Percentiles rank a stretch among this genome's conserved stretches.
These are phyloP conservation scores for Temnothorax unifasciatus DNA, from an alignment of 2,888 invertebrate genomes.

Conservation along the genomic window DNA sequence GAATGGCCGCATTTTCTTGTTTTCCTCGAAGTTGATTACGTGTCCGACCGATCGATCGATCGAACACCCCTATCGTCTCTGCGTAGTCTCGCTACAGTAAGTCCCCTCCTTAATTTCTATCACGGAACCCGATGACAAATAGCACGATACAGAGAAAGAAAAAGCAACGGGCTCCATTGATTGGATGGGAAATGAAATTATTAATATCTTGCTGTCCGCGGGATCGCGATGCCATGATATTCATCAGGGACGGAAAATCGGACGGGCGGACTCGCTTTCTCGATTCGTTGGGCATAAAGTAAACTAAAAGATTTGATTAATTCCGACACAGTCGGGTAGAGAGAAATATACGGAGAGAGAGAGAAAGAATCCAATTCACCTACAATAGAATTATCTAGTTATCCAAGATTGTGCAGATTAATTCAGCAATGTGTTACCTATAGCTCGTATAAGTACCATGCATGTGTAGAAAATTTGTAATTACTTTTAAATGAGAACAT, in stretches of 20 bases:
- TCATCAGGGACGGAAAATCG: slow-evolving; percentile 25
- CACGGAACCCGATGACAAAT: slow-evolving; percentile 47
- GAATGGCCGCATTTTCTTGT: slow-evolving; percentile 53
- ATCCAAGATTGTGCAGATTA: slow-evolving; percentile 23
- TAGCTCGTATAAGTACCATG: not conserved
- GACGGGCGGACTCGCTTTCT: not conserved
- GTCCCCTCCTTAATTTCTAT: slow-evolving; percentile 52
- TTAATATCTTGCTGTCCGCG: slow-evolving; percentile 49
- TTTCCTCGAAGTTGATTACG: slow-evolving; percentile 55
- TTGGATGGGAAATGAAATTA: slow-evolving; percentile 53
- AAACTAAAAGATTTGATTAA: slow-evolving; percentile 45
- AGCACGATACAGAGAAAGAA: slow-evolving; percentile 30
- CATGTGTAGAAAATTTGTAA: not conserved
- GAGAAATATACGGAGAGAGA: not conserved
- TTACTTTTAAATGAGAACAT: not conserved
- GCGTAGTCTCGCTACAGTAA: slow-evolving; percentile 39
- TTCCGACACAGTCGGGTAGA: not conserved
- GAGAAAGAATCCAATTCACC: not conserved
- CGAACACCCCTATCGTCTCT: slow-evolving; percentile 29
- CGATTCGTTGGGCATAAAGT: slow-evolving; percentile 11
- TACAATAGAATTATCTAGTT: slow-evolving; percentile 9
- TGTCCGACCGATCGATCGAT: slow-evolving; percentile 44
- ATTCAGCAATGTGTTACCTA: not conserved
- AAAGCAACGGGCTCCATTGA: slow-evolving; percentile 30
- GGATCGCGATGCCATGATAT: slow-evolving; percentile 28